Evolutionary conservation across 2,113 vertebrate species (phyloP), one percentile per base, ranked within the genome.

Genomic region (Heliornis fulica): DNA sequence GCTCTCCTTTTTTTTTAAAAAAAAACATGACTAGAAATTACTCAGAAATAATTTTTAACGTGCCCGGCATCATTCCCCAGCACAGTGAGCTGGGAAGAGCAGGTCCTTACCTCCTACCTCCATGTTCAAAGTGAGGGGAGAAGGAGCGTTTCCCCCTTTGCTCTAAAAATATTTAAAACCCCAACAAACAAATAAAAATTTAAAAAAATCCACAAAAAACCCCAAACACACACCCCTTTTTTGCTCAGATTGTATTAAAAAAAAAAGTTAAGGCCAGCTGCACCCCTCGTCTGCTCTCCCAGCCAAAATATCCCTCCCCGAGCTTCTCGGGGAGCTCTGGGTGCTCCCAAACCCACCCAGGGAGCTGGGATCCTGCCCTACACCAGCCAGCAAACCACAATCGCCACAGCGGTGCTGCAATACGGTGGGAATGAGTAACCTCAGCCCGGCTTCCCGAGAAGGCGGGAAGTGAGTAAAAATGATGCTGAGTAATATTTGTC

Each of bases 401-500:
- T 23, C 3, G 76, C 29, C 29, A 18, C 53, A 31, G 53, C 31
- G 31, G 53, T 54, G 38, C 41, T 4, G 34, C 59, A 65, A 20
- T 3, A 0, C 3, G 21, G 31, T 2, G 93, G 53, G 56, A 61
- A 20, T 23, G 66, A 91, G 53, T 20, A 91, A 65, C 18, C 38
- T 72, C 69, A 23, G 51, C n/a, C 26, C 7, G 4, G 70, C 85
- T 95, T 94, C 95, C 71, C 61, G 50, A 86, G 79, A 95, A 93
- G 92, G 92, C 54, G 88, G 79, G 94, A 96, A 95, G 83, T 93
- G 92, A 97, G 81, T 94, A 32, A 95, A 95, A 92, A 80, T n/a
- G 95, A 20, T 94, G 92, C 94, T 88, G 89, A 81, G 90, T 87
- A 93, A 94, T 63, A 94, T 86, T 92, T 56, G 13, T 83, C 71